phyloP scores from a whole-genome alignment of 2,797 vertebrate genomes.

The Pipistrellus kuhlii region DNA sequence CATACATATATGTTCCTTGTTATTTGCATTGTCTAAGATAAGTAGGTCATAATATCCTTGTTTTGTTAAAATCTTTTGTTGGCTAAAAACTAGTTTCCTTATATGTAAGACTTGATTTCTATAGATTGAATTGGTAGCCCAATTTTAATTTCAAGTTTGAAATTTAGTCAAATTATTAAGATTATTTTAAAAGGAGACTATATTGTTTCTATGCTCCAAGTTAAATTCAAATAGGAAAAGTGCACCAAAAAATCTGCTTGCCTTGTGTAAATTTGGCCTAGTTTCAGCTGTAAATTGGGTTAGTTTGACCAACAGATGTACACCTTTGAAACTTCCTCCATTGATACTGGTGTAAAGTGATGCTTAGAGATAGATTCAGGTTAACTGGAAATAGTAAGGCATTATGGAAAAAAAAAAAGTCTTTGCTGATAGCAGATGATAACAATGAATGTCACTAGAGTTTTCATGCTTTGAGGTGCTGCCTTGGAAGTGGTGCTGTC shows the following conservation, averaged over 20 bases:
- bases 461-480: conserved; percentile 10
- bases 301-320: conserved; percentile 61
- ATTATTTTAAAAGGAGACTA: conserved; percentile 11
- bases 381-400: conserved; percentile 40
- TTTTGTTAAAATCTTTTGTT: conserved; percentile 59
- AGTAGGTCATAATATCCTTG: conserved; percentile 27
- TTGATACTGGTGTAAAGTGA: conserved; percentile 7
- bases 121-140: conserved; percentile 43
- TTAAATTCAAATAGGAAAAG: conserved; percentile 57
- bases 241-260: conserved; percentile 19
- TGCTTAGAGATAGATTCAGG: conserved; percentile 41
- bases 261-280: conserved; percentile 37
- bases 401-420: neutral
- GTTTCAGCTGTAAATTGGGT: conserved; percentile 60
- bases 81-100: conserved; percentile 50
- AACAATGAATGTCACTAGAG: neutral
- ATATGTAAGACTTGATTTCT: conserved; percentile 39
- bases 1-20: neutral
- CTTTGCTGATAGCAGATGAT: neutral
- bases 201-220: conserved; percentile 23
- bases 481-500: neutral
- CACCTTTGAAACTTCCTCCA: conserved; percentile 29
- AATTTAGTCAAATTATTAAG: conserved; percentile 65
- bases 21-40: conserved; percentile 50
- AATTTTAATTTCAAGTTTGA: conserved; percentile 68